Evolutionary conservation across 1,140 invertebrate species (phyloP).

Genomic region (Pseudobourletiella spinata): DNA sequence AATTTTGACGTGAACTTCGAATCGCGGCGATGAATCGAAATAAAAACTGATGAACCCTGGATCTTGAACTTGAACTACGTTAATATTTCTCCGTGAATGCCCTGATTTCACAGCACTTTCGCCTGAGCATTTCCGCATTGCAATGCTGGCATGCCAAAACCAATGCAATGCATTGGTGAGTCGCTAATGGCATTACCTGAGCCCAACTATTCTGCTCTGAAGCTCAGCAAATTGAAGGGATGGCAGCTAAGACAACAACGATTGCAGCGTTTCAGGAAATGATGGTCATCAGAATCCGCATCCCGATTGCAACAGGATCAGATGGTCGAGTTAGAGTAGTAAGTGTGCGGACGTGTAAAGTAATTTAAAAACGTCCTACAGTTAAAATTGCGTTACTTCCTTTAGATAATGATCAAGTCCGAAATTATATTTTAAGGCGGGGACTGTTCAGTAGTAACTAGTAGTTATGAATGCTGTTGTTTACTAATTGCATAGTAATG

Average conservation of each 20-base stretch:
- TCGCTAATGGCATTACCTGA: constrained; percentile 1
- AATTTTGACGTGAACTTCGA: no score
- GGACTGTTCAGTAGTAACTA: no score
- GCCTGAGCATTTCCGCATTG: constrained; percentile 28
- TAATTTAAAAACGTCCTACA: not conserved
- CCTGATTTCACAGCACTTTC: constrained; percentile 35
- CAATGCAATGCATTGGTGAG: no score
- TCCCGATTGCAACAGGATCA: constrained; percentile 8
- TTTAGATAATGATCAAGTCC: no score
- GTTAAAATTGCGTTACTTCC: constrained; percentile 40
- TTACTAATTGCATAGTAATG: no score
- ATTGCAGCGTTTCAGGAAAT: constrained; percentile 5
- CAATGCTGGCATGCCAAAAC: no score
- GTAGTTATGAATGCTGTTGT: no score
- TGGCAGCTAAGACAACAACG: constrained; percentile 16
- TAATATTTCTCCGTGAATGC: no score
- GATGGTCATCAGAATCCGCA: constrained; percentile 6
- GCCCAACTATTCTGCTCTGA: not conserved
- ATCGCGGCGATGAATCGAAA: no score
- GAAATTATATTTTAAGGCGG: no score
- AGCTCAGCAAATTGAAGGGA: not conserved
- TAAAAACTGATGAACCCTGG: no score
- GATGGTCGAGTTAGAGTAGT: constrained; percentile 35
- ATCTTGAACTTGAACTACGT: no score
- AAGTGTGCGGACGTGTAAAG: constrained; percentile 7